Percentiles rank a stretch among this genome's conserved stretches.
phyloP scores from a whole-genome alignment of 30 jellyfish, hydroid and myxozoan genomes.

The Nemopilema nomurai region DNA sequence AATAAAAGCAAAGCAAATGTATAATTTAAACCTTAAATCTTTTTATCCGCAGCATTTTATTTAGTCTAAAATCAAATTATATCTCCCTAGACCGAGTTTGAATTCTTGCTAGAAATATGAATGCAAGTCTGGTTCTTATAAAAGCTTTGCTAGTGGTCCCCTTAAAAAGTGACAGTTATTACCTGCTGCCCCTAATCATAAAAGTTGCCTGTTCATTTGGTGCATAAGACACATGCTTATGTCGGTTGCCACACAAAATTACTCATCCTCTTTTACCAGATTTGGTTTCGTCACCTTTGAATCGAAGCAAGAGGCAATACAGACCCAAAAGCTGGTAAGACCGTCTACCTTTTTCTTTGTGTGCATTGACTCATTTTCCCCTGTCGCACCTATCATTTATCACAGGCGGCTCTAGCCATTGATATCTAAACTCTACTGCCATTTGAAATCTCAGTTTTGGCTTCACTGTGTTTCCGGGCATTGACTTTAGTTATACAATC shows the following conservation, averaged over 20 bases:
- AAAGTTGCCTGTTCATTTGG: neutral
- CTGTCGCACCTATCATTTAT: neutral
- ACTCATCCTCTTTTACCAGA: slow-evolving; percentile 35
- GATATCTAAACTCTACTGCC: neutral
- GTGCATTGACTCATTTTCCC: neutral
- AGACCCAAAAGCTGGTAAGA: slow-evolving; percentile 93
- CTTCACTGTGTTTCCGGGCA: neutral
- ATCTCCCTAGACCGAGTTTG: too few relatives aligned
- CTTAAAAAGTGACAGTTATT: too few relatives aligned
- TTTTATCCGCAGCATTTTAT: too few relatives aligned
- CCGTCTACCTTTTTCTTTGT: neutral
- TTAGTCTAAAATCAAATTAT: too few relatives aligned
- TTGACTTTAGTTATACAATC: neutral
- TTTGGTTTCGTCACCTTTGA: slow-evolving; percentile 97
- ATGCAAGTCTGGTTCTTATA: too few relatives aligned
- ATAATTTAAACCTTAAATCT: too few relatives aligned
- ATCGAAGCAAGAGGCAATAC: slow-evolving; percentile 95
- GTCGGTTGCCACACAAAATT: neutral
- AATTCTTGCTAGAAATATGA: too few relatives aligned
- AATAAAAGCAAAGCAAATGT: too few relatives aligned
- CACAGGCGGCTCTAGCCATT: neutral
- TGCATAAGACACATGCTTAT: neutral
- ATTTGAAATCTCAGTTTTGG: neutral
- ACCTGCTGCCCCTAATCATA: too few relatives aligned
- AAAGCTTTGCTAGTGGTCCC: too few relatives aligned